A percentile compares a stretch with the other conserved stretches of the same genome.
These are phyloP conservation scores for Neoniphon sammara DNA, from an alignment of 2,797 vertebrate genomes.

Conservation along the genomic window DNA sequence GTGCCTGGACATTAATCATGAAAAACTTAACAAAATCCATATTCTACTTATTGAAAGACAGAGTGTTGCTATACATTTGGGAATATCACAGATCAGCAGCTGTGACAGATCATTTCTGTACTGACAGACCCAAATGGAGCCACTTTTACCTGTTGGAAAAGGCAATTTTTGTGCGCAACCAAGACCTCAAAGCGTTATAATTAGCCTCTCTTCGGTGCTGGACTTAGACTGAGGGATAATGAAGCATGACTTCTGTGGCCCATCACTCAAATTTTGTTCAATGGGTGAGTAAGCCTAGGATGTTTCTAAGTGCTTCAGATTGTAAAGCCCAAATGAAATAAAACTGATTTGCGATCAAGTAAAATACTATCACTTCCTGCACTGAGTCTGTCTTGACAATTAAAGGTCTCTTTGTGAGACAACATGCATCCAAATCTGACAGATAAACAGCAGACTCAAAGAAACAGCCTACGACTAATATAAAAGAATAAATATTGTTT, in stretches of 20 bases:
- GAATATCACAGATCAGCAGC: neutral
- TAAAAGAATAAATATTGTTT: neutral
- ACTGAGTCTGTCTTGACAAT: neutral
- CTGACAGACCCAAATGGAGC: neutral
- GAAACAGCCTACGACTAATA: neutral
- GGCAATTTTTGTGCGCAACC: neutral
- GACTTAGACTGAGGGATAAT: neutral
- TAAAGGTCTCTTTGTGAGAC: neutral
- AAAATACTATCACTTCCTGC: too few relatives aligned
- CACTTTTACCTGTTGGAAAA: conserved; percentile 1
- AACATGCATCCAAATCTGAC: neutral
- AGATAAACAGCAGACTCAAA: neutral
- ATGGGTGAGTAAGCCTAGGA: neutral
- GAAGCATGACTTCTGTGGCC: neutral
- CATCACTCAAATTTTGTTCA: neutral
- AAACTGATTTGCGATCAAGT: neutral
- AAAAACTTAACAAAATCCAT: neutral
- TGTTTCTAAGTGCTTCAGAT: conserved; percentile 18
- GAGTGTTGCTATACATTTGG: neutral
- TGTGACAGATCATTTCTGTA: neutral
- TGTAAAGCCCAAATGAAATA: neutral
- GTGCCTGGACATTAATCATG: neutral
- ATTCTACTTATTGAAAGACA: neutral
- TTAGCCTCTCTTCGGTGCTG: neutral
- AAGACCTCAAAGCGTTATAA: neutral